Evolutionary conservation across 2,113 vertebrate species (phyloP).

Genomic region (Zonotrichia leucophrys): DNA sequence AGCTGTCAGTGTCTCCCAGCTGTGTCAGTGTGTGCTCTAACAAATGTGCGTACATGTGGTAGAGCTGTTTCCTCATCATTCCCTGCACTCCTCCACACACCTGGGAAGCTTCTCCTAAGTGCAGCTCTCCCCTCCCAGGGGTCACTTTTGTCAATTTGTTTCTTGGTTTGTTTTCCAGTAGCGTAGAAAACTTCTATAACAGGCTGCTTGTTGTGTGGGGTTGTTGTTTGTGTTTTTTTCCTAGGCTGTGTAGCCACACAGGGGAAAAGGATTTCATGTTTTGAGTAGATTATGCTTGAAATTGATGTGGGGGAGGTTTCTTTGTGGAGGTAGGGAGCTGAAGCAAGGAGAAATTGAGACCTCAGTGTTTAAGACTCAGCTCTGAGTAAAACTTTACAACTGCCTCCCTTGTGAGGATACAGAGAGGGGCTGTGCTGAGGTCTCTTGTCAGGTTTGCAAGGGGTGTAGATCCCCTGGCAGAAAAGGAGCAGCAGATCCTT

Average conservation of each 20-base stretch:
- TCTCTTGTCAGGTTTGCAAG: neutral
- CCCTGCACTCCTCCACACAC: neutral
- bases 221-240: neutral
- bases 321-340: neutral
- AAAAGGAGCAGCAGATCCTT: neutral
- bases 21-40: conserved; percentile 15
- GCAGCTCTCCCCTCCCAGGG: neutral
- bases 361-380: neutral
- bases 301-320: neutral
- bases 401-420: too few relatives aligned
- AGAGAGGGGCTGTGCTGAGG: neutral
- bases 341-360: neutral
- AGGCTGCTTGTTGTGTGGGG: neutral
- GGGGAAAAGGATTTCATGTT: neutral
- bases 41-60: conserved; percentile 11
- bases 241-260: neutral
- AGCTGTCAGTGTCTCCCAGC: conserved; percentile 32
- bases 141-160: conserved; percentile 3
- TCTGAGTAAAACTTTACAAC: neutral
- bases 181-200: neutral
- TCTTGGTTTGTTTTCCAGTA: neutral
- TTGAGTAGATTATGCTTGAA: neutral
- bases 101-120: conserved; percentile 23
- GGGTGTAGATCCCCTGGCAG: neutral
- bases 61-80: conserved; percentile 28